These are phyloP conservation scores for Dysdera silvatica DNA, from an alignment of 1,140 invertebrate species.

Conservation along the genomic window DNA sequence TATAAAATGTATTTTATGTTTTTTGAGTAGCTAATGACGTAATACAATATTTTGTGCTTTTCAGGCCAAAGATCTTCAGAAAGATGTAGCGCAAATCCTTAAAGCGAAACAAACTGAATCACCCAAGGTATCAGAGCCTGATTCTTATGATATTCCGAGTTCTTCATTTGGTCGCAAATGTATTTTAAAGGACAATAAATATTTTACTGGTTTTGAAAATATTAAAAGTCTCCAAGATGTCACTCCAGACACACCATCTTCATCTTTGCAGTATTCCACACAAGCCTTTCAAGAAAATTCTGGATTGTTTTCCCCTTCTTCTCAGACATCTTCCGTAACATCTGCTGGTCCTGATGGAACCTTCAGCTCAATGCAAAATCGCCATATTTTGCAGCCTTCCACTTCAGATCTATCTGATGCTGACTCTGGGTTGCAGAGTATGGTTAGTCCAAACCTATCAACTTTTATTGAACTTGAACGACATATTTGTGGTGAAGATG, in stretches of 20 bases:
- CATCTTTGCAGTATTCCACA: conserved; percentile 15
- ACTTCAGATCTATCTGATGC: conserved; percentile 22
- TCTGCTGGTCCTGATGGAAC: conserved; percentile 20
- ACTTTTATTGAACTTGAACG: conserved; percentile 8
- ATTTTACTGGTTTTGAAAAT: too few relatives aligned
- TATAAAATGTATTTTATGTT: too few relatives aligned
- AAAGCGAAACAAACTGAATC: conserved; percentile 25
- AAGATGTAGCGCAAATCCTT: conserved; percentile 7
- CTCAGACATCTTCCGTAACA: conserved; percentile 19
- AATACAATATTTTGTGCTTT: conserved; percentile 4
- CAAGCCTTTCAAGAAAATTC: conserved; percentile 26
- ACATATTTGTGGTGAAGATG: conserved; percentile 1
- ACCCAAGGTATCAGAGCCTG: conserved; percentile 18
- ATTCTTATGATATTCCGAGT: too few relatives aligned
- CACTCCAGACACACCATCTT: conserved; percentile 19
- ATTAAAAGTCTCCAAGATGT: too few relatives aligned
- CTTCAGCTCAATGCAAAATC: conserved; percentile 5
- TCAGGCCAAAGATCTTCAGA: conserved; percentile 20
- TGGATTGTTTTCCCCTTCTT: conserved; percentile 23
- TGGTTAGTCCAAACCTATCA: conserved; percentile 21
- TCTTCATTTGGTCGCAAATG: too few relatives aligned
- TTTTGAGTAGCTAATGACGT: too few relatives aligned
- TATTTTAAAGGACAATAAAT: too few relatives aligned
- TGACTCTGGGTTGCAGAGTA: conserved; percentile 27
- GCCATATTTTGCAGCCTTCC: conserved; percentile 16